Percentiles rank a stretch among this genome's conserved stretches.
Evolutionary conservation across 2,888 invertebrate genomes (phyloP).

Genomic region (Apantesis nais): DNA sequence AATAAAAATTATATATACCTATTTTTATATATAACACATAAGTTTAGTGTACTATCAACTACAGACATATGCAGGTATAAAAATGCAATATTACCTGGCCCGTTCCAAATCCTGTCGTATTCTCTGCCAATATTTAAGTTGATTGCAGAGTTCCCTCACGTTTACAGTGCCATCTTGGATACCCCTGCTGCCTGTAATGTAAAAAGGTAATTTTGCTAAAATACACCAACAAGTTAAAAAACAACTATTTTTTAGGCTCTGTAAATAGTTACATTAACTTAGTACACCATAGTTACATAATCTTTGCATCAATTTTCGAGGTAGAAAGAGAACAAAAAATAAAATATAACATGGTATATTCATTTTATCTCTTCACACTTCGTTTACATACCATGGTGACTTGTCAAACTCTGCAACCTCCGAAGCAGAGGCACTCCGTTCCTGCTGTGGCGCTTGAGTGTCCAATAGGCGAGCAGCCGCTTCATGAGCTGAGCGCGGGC

Average conservation of each 20-base stretch:
- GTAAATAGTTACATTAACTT: too few relatives aligned
- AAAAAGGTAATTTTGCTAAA: background rate
- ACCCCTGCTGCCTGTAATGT: constrained; percentile 75
- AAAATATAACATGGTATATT: too few relatives aligned
- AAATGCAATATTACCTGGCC: constrained; percentile 85
- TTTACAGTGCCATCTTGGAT: constrained; percentile 88
- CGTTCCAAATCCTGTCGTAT: constrained; percentile 97
- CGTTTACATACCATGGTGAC: constrained; percentile 55
- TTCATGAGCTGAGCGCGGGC: constrained; percentile 95
- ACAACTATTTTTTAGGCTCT: too few relatives aligned
- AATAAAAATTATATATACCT: too few relatives aligned
- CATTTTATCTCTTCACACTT: too few relatives aligned
- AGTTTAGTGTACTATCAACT: too few relatives aligned
- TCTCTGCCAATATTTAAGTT: constrained; percentile 97
- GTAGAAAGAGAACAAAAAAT: background rate
- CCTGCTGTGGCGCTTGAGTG: constrained; percentile 95
- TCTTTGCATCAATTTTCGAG: too few relatives aligned
- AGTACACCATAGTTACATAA: too few relatives aligned
- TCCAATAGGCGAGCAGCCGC: constrained; percentile 98
- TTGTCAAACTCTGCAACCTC: constrained; percentile 79
- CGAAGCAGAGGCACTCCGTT: constrained; percentile 98
- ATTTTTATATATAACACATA: too few relatives aligned
- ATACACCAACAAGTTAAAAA: too few relatives aligned
- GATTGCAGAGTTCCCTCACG: constrained; percentile 91
- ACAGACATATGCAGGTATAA: background rate